phyloP scores from a whole-genome alignment of 30 jellyfish, hydroid and myxozoan species.

The Chrysaora quinquecirrha region DNA sequence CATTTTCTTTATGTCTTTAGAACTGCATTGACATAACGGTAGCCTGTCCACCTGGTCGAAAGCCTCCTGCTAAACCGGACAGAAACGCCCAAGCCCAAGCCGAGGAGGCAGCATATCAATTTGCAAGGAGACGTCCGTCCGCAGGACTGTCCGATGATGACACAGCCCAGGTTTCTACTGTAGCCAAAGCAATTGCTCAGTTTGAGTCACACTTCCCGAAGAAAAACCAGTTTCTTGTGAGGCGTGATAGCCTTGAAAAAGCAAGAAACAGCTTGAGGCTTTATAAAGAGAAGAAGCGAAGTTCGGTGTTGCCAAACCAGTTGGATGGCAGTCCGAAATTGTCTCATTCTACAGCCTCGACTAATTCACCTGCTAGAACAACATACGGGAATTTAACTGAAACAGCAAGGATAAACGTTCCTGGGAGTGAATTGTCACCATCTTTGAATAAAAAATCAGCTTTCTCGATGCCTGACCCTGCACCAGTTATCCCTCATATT shows the following conservation, averaged over 20 bases:
- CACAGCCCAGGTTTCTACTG: constrained; percentile 17
- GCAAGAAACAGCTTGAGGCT: constrained; percentile 58
- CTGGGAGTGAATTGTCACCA: neutral
- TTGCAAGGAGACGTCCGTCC: neutral
- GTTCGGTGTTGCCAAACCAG: constrained; percentile 8
- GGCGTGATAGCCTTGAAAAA: constrained; percentile 58
- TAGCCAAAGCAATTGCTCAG: constrained; percentile 48
- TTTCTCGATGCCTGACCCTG: constrained; percentile 5
- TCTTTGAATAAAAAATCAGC: neutral
- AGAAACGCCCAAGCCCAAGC: constrained; percentile 10
- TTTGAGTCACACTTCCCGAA: constrained; percentile 53
- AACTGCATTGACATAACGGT: constrained; percentile 75
- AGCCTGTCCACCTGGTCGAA: constrained; percentile 96
- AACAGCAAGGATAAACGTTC: neutral
- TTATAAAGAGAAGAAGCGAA: constrained; percentile 41
- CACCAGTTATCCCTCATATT: neutral
- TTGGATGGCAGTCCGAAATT: neutral
- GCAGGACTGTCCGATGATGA: neutral
- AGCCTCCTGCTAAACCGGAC: constrained; percentile 74
- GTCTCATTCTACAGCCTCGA: neutral
- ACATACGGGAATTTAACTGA: neutral
- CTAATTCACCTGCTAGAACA: neutral
- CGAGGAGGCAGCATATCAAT: neutral
- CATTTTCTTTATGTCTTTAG: constrained; percentile 30
- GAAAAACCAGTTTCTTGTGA: constrained; percentile 16